Evolutionary conservation across 2,797 vertebrate genomes (phyloP), one percentile per base, ranked within the genome.

Genomic region (Phyllotis vaccarum): DNA sequence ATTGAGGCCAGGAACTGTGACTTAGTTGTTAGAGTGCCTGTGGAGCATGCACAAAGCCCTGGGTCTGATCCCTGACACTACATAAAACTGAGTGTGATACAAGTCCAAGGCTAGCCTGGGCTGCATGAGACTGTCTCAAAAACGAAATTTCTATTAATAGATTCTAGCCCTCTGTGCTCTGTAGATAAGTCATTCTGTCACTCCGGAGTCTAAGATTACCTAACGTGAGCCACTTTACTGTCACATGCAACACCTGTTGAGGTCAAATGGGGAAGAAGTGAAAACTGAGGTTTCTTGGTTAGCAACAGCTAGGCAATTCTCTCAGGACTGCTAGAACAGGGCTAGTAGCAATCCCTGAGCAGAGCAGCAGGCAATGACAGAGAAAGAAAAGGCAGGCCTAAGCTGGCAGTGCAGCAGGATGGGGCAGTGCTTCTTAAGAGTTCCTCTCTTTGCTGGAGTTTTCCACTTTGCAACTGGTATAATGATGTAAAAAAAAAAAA

Each of bases 401-500:
- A 49, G 66, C 37, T 72, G 46, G 83, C 22, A 11, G 34, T 54
- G 66, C 46, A 54, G 31, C 29, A 72, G 34, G 52, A 70, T n/a
- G 37, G 83, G 24, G 10, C 7, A 72, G 91, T 19, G 16, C 37
- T 81, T 85, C 90, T 43, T 66, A 92, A 54, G 27, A 76, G 16
- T 13, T 49, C 46, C 49, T 49, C 82, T 85, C 46, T 85, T 68
- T 85, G 58, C 52, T 52, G 52, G 21, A 24, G 46, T 90, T 90
- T 83, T 74, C 46, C 54, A 92, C 29, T 24, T 93, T 85, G 56
- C 52, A 49, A 75, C 13, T 93, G 75, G 49, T 86, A 81, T 80
- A 64, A 82, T 76, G 86, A 62, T 46, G 62, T 70, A 40, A 64
- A 96, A 92, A 92, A 83, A 49, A 83, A 49, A 74, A 54, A 90